phyloP scores from a whole-genome alignment of 2,113 vertebrate species.

The Lophius piscatorius region DNA sequence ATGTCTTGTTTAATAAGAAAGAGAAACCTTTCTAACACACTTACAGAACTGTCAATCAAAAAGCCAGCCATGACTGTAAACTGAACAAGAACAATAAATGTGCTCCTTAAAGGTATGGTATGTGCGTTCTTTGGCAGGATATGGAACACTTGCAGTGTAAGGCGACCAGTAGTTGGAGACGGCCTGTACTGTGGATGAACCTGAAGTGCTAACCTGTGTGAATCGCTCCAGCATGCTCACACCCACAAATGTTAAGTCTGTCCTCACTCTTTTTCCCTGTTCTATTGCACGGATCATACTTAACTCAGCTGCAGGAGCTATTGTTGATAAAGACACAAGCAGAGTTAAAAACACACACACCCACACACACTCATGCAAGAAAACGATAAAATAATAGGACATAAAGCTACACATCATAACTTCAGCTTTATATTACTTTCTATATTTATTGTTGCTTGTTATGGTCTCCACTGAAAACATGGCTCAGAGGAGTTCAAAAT shows the following conservation, averaged over 20 bases:
- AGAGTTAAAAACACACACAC: too few relatives aligned
- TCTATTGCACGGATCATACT: constrained; percentile 21
- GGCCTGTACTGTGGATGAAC: constrained; percentile 72
- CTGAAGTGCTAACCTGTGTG: constrained; percentile 26
- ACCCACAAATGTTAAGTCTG: constrained; percentile 17
- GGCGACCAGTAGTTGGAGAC: constrained; percentile 35
- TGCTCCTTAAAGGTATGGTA: constrained; percentile 36
- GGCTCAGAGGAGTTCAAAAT: too few relatives aligned
- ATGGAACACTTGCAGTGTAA: constrained; percentile 73
- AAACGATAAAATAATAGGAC: neutral
- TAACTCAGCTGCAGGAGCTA: too few relatives aligned
- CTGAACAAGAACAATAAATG: constrained; percentile 30
- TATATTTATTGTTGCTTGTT: too few relatives aligned
- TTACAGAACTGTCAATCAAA: constrained; percentile 23
- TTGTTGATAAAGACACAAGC: too few relatives aligned
- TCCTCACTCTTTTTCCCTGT: constrained; percentile 14
- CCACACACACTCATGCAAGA: too few relatives aligned
- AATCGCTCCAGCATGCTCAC: constrained; percentile 56
- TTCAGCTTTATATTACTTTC: neutral
- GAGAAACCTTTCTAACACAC: constrained; percentile 9
- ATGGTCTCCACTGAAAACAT: too few relatives aligned
- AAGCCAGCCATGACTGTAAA: constrained; percentile 26
- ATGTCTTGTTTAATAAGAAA: constrained; percentile 18
- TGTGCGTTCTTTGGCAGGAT: constrained; percentile 59
- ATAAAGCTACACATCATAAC: neutral